Evolutionary conservation across 2,113 vertebrate species (phyloP).

Genomic region (Mustela lutreola): DNA sequence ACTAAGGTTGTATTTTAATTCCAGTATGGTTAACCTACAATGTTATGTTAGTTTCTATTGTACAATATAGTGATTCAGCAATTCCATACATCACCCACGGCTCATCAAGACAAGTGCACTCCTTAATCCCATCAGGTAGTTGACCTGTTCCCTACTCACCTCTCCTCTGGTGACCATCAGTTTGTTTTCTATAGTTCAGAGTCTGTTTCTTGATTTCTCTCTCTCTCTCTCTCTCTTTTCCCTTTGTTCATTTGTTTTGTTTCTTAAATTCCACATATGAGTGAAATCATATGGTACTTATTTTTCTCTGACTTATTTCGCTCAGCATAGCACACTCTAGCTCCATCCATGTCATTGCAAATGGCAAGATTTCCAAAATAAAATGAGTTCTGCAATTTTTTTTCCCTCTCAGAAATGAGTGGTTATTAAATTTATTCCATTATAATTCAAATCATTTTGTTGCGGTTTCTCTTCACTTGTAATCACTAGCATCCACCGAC

Average conservation of each 20-base stretch:
- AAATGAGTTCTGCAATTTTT: not conserved
- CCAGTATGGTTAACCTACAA: not conserved
- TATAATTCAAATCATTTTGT: not conserved
- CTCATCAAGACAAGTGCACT: not conserved
- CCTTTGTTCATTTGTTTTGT: not conserved
- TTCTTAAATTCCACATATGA: not conserved
- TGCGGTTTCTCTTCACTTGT: not conserved
- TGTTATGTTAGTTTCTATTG: not conserved
- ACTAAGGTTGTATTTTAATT: not conserved
- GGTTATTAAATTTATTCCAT: conserved; percentile 3
- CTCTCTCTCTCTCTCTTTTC: not conserved
- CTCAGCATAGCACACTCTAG: not conserved
- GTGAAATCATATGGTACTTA: not conserved
- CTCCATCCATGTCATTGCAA: not conserved
- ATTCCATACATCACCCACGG: not conserved
- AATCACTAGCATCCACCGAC: not conserved
- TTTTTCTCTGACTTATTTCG: not conserved
- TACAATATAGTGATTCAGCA: not conserved
- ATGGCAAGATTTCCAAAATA: not conserved
- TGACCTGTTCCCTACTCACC: not conserved
- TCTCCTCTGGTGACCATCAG: not conserved
- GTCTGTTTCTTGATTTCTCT: not conserved
- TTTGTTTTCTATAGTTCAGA: not conserved
- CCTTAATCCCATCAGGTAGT: not conserved
- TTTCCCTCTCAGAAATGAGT: not conserved